Base-by-base conservation (phyloP, 2,888 invertebrate species). In the Neoscelio sp. region DNA sequence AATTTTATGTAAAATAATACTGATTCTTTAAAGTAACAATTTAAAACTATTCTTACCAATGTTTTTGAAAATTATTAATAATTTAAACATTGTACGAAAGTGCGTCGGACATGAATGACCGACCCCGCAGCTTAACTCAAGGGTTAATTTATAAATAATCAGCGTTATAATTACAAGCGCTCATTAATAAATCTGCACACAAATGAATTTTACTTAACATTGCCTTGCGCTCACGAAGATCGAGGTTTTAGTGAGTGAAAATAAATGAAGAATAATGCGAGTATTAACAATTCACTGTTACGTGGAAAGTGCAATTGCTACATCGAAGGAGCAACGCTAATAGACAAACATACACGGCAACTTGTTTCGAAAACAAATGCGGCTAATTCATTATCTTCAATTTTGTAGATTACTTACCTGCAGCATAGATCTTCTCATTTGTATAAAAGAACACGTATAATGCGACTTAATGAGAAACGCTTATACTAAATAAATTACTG, bases 211-310 rank as follows among this genome's bases (percentile, higher is more conserved):
- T 64, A 28, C 17, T 13, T 12, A 28, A 50, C 28, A 50, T 50
- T 50, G 23, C 18, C 0, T 60, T 40, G 46, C 12, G 7, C 2
- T 0, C 12, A 2, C 10, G 10, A 26, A 18, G 8, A 35, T 28
- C 23, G 17, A 26, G 38, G 18, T 13, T 23, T 10, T 2, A 8
- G 2, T 44, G 48, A 56, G 58, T 46, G 42, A 67, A n/a, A 58
- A 60, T 35, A 58, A 46, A 44, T 15, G 28, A 17, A 50, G 70
- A 70, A 18, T 50, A 60, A 60, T 70, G 52, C 38, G 50, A 17
- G 60, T 60, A 52, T 60, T 70, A 70, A 60, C 38, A 60, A 60
- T 60, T 70, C 23, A 70, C n/a, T 8, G 28, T 28, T 60, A 50
- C 50, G 70, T 48, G 70, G 26, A 26, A 26, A 26, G 7, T 26